Conservation (phyloP, 2,888 invertebrate genomes). For the Leptodirus hochenwartii region DNA sequence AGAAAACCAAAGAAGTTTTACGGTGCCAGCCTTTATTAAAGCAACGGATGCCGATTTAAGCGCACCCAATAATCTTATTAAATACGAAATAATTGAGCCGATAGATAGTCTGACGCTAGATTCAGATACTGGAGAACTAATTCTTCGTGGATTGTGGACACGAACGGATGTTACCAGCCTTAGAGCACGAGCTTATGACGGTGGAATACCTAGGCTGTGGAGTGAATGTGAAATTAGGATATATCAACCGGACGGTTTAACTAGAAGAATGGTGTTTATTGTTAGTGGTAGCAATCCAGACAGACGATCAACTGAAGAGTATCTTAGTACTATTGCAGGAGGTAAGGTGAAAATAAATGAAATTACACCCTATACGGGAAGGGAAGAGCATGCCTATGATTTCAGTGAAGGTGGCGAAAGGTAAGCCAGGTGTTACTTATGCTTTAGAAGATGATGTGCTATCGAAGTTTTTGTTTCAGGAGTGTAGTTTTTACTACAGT, state of each 20-base stretch:
- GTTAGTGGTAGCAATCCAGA: slow-evolving; percentile 63
- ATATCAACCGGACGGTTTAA: slow-evolving; percentile 53
- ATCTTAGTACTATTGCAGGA: slow-evolving; percentile 60
- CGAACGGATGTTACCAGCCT: slow-evolving; percentile 35
- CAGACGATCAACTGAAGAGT: slow-evolving; percentile 51
- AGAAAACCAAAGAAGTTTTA: slow-evolving; percentile 54
- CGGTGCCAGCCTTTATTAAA: slow-evolving; percentile 54
- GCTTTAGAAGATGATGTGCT: too few relatives aligned
- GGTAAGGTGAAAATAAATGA: slow-evolving; percentile 59
- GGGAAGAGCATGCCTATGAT: slow-evolving; percentile 34
- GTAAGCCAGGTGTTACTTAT: too few relatives aligned
- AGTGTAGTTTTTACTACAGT: slow-evolving; percentile 58
- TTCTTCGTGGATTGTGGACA: slow-evolving; percentile 32
- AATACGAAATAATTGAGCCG: slow-evolving; percentile 64
- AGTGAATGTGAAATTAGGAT: slow-evolving; percentile 56
- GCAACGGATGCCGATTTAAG: slow-evolving; percentile 72
- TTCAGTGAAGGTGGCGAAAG: slow-evolving; percentile 30
- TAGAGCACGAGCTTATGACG: slow-evolving; percentile 63
- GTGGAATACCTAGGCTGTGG: slow-evolving; percentile 62
- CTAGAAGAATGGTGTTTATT: slow-evolving; percentile 63
- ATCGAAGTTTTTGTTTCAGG: slow-evolving; percentile 28
- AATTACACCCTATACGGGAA: slow-evolving; percentile 45
- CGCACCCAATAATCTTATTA: slow-evolving; percentile 68
- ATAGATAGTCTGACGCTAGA: slow-evolving; percentile 58
- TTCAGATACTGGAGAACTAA: slow-evolving; percentile 57